These are phyloP conservation scores for Calliphora vomitoria DNA, from an alignment of 2,888 invertebrate species.

Conservation along the genomic window DNA sequence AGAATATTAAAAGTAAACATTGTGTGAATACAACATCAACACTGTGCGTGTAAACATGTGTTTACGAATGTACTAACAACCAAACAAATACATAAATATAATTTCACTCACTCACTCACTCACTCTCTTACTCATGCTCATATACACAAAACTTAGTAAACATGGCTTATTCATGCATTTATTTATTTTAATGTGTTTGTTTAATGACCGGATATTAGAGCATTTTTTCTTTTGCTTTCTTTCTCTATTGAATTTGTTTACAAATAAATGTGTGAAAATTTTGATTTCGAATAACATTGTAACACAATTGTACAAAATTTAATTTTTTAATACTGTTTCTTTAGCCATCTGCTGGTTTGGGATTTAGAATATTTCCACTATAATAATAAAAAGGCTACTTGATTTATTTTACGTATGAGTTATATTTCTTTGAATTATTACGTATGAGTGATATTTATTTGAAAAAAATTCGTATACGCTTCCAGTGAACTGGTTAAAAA, in stretches of 20 bases:
- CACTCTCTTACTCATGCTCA: background rate
- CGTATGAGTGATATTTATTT: no score
- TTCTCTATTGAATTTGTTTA: background rate
- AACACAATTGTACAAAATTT: background rate
- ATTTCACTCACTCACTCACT: background rate
- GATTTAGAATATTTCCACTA: no score
- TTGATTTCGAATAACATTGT: background rate
- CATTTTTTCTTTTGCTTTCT: background rate
- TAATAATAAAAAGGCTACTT: no score
- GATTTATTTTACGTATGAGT: no score
- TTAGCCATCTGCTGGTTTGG: no score
- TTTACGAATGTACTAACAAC: background rate
- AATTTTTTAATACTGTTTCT: no score
- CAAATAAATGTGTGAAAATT: background rate
- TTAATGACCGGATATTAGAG: conserved; percentile 15
- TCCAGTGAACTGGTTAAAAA: no score
- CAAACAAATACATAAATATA: background rate
- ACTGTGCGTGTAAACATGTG: conserved; percentile 16
- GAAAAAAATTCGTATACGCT: no score
- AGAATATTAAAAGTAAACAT: conserved; percentile 29
- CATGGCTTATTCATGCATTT: background rate
- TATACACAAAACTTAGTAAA: background rate
- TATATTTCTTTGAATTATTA: no score
- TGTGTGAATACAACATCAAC: background rate
- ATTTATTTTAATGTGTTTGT: conserved; percentile 6